Percentiles rank a stretch among this genome's conserved stretches.
Evolutionary conservation across 2,113 vertebrate species (phyloP).

Genomic region (Rafetus swinhoei): DNA sequence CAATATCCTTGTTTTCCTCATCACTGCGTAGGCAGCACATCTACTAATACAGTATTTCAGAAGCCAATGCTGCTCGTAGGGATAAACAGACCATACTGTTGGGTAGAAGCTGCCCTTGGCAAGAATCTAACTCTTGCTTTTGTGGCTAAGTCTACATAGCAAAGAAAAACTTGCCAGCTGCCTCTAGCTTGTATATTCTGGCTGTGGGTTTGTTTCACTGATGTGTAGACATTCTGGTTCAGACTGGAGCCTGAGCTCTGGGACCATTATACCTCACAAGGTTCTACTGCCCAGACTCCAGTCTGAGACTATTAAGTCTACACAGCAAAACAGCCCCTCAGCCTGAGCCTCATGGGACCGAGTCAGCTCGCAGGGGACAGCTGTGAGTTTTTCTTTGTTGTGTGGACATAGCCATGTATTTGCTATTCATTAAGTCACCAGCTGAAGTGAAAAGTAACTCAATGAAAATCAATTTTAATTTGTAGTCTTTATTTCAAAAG

Average conservation of each 20-base stretch:
- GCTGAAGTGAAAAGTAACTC: background rate
- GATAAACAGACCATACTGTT: conserved; percentile 32
- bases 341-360: background rate
- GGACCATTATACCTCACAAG: background rate
- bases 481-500: background rate
- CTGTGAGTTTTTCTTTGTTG: background rate
- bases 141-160: background rate
- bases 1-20: conserved; percentile 73
- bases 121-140: conserved; percentile 1
- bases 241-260: background rate
- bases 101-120: conserved; percentile 41
- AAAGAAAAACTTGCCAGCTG: background rate
- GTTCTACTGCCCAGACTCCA: background rate
- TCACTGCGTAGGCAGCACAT: conserved; percentile 61
- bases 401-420: background rate
- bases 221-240: background rate
- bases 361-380: background rate
- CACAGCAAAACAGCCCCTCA: background rate
- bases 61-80: conserved; percentile 20
- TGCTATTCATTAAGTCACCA: conserved; percentile 32
- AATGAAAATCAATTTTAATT: conserved; percentile 15
- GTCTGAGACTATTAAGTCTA: background rate
- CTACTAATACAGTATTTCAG: conserved; percentile 54
- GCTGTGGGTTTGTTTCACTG: background rate
- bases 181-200: background rate